These are phyloP conservation scores for Coluber constrictor DNA, from an alignment of 2,797 vertebrate species.

Conservation along the genomic window DNA sequence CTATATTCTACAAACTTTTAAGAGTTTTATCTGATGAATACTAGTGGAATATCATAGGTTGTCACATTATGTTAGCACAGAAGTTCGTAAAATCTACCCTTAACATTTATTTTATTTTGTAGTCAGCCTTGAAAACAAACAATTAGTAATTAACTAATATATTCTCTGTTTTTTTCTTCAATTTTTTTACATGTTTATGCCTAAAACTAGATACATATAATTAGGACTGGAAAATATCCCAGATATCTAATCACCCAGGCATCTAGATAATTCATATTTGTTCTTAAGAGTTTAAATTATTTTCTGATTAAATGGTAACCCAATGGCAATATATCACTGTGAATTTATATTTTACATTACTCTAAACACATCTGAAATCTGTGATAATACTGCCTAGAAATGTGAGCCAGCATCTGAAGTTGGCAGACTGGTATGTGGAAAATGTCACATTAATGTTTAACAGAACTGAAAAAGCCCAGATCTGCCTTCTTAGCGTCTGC, in stretches of 20 bases:
- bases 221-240: conserved; percentile 5
- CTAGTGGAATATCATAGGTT: not conserved
- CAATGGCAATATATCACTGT: not conserved
- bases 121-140: not conserved
- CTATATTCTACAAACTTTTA: not conserved
- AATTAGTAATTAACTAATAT: conserved; percentile 10
- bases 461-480: not conserved
- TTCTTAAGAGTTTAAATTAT: not conserved
- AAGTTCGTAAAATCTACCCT: not conserved
- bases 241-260: conserved; percentile 3
- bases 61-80: not conserved
- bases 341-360: not conserved
- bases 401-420: not conserved
- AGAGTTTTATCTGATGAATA: not conserved
- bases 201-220: not conserved
- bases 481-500: not conserved
- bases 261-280: not conserved
- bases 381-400: not conserved
- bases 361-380: not conserved
- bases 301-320: conserved; percentile 2
- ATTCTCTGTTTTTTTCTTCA: not conserved
- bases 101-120: conserved; percentile 5
- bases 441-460: not conserved
- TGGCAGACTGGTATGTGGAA: not conserved
- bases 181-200: not conserved